Percentiles rank a stretch among this genome's conserved stretches.
Evolutionary conservation across 2,797 vertebrate species (phyloP).

Genomic region (Neopelma chrysocephalum): DNA sequence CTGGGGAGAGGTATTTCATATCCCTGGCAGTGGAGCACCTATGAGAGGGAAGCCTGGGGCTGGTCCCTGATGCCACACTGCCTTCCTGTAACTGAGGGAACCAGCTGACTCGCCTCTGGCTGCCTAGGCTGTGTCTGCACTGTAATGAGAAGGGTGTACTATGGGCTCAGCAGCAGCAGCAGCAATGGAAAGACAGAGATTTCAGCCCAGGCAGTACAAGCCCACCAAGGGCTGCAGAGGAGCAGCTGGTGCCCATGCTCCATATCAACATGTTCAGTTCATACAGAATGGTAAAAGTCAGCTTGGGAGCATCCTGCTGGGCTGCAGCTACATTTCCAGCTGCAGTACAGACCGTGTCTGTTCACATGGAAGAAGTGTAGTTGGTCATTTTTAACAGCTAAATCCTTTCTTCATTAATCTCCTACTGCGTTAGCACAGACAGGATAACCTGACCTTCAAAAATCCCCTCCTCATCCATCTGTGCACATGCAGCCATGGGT

Average conservation of each 20-base stretch:
- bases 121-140: not conserved
- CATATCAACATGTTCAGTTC: not conserved
- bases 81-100: not conserved
- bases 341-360: not conserved
- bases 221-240: not conserved
- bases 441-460: conserved; percentile 34
- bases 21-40: not conserved
- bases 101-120: not conserved
- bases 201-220: not conserved
- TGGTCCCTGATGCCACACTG: not conserved
- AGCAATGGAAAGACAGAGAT: not conserved
- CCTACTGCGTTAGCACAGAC: conserved; percentile 14
- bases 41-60: not conserved
- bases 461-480: conserved; percentile 38
- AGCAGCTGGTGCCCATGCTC: not conserved
- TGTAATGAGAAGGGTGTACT: not conserved
- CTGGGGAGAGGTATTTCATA: not conserved
- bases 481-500: not conserved
- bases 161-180: not conserved
- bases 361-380: not conserved
- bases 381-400: conserved; percentile 49
- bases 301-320: not conserved
- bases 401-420: conserved; percentile 63
- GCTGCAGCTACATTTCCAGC: not conserved
- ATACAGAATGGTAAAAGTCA: not conserved